A percentile compares a stretch with the other conserved stretches of the same genome.
These are phyloP conservation scores for Pogona vitticeps DNA, from an alignment of 2,113 vertebrate genomes.

Conservation along the genomic window DNA sequence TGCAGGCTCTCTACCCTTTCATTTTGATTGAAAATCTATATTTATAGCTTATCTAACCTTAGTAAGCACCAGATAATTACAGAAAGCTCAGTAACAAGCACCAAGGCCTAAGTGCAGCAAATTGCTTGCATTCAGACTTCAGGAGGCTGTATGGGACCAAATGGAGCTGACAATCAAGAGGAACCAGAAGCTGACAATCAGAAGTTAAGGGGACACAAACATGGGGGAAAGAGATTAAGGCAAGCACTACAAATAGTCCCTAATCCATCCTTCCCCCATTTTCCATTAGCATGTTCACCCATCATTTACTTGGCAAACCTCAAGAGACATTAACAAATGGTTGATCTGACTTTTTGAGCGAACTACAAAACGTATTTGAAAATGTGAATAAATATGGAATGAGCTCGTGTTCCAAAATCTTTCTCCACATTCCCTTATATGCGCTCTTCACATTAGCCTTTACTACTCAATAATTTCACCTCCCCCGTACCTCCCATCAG, in stretches of 20 bases:
- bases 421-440: background rate
- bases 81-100: conserved; percentile 35
- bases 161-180: background rate
- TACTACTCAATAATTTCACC: too few species aligned
- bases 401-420: background rate
- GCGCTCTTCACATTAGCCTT: too few species aligned
- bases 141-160: background rate
- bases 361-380: background rate
- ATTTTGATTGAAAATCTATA: conserved; percentile 56
- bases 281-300: background rate
- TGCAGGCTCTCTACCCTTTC: conserved; percentile 2
- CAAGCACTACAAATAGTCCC: background rate
- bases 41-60: conserved; percentile 28
- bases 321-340: conserved; percentile 6
- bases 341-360: background rate
- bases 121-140: background rate
- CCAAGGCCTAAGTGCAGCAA: background rate
- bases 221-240: background rate
- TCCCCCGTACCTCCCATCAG: too few species aligned
- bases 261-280: background rate
- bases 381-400: background rate
- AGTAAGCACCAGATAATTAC: conserved; percentile 40
- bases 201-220: background rate
- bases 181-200: background rate
- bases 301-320: conserved; percentile 7